Conservation (phyloP, 92 coral and sea anemone genomes). For the Scolanthus callimorphus region DNA sequence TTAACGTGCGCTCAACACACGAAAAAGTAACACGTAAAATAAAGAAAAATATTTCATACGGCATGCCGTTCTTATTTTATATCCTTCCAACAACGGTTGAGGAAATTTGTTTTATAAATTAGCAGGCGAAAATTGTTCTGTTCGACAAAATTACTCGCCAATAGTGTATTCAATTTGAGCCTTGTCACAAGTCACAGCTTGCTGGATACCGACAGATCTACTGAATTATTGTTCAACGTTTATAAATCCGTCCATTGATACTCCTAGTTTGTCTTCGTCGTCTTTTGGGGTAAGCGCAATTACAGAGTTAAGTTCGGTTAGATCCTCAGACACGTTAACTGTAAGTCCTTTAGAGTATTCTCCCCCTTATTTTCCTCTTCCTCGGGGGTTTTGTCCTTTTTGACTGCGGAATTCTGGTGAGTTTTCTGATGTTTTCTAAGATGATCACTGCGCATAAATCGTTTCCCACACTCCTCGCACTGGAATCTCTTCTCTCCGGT, state of each 20-base stretch:
- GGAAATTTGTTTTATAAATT: not conserved
- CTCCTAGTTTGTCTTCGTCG: constrained; percentile 54
- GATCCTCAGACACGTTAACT: constrained; percentile 46
- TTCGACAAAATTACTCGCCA: not conserved
- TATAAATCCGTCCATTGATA: constrained; percentile 57
- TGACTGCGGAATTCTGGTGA: constrained; percentile 71
- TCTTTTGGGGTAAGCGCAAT: constrained; percentile 74
- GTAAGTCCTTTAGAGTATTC: no score
- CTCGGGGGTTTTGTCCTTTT: constrained; percentile 63
- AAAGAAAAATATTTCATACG: no score
- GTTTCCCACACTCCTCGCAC: constrained; percentile 97
- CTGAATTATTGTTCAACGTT: constrained; percentile 72
- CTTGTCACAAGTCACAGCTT: not conserved
- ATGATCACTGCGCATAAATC: constrained; percentile 99
- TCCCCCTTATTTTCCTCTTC: constrained; percentile 52
- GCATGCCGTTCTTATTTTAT: not conserved
- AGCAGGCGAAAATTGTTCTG: not conserved
- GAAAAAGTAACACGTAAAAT: no score
- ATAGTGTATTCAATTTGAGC: not conserved
- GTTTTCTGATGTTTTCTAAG: constrained; percentile 97
- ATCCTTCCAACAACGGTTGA: not conserved
- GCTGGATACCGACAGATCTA: not conserved
- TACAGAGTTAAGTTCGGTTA: constrained; percentile 51
- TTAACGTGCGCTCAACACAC: constrained; percentile 50
- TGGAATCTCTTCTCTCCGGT: constrained; percentile 97